Evolutionary conservation across 2,888 invertebrate genomes (phyloP).

Genomic region (Acronicta alni): DNA sequence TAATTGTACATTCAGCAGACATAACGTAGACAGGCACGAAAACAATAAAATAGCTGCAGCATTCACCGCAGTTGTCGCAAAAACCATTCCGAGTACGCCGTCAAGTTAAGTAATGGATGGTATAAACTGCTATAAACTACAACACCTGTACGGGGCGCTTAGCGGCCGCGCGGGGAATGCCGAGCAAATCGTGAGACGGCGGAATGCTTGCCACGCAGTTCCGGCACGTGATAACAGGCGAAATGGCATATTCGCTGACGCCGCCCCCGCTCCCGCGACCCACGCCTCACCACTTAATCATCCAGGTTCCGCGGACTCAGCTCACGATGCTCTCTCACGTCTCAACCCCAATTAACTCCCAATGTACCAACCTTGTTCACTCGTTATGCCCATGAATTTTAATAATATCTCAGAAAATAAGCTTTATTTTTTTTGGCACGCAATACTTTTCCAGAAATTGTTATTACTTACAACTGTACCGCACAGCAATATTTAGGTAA

Average conservation of each 20-base stretch:
- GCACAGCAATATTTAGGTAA: conserved; percentile 71
- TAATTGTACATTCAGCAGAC: conserved; percentile 49
- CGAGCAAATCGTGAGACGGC: conserved; percentile 45
- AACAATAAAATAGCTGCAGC: conserved; percentile 58
- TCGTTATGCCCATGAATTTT: conserved; percentile 55
- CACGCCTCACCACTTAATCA: conserved; percentile 65
- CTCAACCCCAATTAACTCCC: conserved; percentile 67
- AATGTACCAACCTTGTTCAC: conserved; percentile 50
- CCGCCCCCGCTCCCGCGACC: conserved; percentile 48
- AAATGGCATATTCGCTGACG: conserved; percentile 69
- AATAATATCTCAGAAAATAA: conserved; percentile 56
- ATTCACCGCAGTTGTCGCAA: conserved; percentile 56
- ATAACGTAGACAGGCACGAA: conserved; percentile 53
- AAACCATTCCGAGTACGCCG: conserved; percentile 60
- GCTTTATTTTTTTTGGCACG: conserved; percentile 64
- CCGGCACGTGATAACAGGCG: conserved; percentile 60
- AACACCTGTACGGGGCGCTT: conserved; percentile 46
- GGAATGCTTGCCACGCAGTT: conserved; percentile 58
- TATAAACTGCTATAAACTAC: conserved; percentile 59
- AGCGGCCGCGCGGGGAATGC: conserved; percentile 39
- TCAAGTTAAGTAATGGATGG: conserved; percentile 70
- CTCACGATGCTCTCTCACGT: conserved; percentile 61
- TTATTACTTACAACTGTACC: conserved; percentile 69
- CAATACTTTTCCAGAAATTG: conserved; percentile 61
- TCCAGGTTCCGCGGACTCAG: conserved; percentile 62